Evolutionary conservation across 1,140 invertebrate species (phyloP).

Genomic region (Panagrolaimus sp.): DNA sequence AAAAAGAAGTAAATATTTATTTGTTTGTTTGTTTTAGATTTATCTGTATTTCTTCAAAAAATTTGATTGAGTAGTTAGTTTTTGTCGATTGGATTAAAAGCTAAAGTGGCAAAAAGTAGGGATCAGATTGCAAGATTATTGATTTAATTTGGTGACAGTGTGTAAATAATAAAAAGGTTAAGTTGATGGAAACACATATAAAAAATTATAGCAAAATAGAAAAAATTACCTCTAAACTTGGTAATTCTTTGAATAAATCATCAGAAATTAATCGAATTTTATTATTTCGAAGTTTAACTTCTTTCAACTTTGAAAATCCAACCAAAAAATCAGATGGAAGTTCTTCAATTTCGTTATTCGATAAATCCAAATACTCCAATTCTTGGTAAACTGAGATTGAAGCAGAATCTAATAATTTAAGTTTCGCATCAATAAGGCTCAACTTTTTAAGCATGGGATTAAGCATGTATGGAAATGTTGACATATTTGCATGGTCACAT

Average conservation of each 20-base stretch:
- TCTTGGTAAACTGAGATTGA: background rate
- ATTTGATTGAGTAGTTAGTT: too few species aligned
- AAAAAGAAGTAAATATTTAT: background rate
- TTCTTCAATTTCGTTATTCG: slow-evolving; percentile 2
- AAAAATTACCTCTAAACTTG: background rate
- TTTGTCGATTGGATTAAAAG: too few species aligned
- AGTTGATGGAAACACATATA: background rate
- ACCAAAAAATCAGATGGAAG: slow-evolving; percentile 11
- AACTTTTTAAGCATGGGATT: background rate
- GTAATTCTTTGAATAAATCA: slow-evolving; percentile 15
- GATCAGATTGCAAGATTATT: too few species aligned
- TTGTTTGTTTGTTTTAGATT: too few species aligned
- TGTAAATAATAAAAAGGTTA: too few species aligned
- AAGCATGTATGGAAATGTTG: slow-evolving; percentile 5
- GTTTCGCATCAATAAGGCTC: background rate
- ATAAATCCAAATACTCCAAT: slow-evolving; percentile 4
- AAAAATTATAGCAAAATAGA: background rate
- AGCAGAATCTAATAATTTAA: background rate
- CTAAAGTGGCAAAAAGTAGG: too few species aligned
- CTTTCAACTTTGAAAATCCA: slow-evolving; percentile 1
- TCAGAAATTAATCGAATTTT: slow-evolving; percentile 18
- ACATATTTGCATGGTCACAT: slow-evolving; percentile 11
- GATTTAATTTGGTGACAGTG: too few species aligned
- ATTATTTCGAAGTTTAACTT: slow-evolving; percentile 9
- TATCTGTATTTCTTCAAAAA: too few species aligned